Conservation (phyloP, 2,113 vertebrate genomes). For the Notothenia coriiceps region DNA sequence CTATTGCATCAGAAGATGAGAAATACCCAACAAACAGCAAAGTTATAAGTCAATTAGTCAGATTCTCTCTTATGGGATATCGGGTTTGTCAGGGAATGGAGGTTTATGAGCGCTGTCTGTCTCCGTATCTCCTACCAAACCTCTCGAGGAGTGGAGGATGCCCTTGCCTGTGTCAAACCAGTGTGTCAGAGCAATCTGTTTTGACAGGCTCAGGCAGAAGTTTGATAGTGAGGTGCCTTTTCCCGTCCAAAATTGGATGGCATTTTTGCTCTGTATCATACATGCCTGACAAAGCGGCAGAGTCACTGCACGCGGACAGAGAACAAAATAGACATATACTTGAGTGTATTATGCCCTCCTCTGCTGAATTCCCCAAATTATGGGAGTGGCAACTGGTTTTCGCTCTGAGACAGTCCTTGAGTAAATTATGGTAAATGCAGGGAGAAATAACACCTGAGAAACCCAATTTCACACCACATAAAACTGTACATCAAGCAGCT, state of each 20-base stretch:
- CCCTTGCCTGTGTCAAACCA: constrained; percentile 62
- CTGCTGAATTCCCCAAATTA: constrained; percentile 34
- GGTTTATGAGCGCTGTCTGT: constrained; percentile 61
- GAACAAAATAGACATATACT: neutral
- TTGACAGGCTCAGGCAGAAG: constrained; percentile 71
- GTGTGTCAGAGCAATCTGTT: constrained; percentile 68
- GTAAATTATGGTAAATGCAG: constrained; percentile 46
- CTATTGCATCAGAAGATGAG: constrained; percentile 67
- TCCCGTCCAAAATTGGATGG: constrained; percentile 57
- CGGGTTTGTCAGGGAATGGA: constrained; percentile 50
- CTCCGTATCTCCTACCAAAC: constrained; percentile 50
- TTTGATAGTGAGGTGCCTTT: constrained; percentile 64
- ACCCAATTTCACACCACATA: constrained; percentile 68
- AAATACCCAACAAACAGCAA: constrained; percentile 39
- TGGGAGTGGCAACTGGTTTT: constrained; percentile 27
- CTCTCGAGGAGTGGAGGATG: constrained; percentile 58
- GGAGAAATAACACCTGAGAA: constrained; percentile 58
- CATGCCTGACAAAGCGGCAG: constrained; percentile 39
- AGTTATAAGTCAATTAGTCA: constrained; percentile 71
- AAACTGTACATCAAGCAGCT: constrained; percentile 68
- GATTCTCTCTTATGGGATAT: constrained; percentile 41
- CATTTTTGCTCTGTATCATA: constrained; percentile 57
- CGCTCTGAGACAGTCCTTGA: constrained; percentile 42
- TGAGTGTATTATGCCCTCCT: constrained; percentile 31
- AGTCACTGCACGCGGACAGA: constrained; percentile 20